Evolutionary conservation across 2,797 vertebrate genomes (phyloP).

Genomic region (Phalanger gymnotis): DNA sequence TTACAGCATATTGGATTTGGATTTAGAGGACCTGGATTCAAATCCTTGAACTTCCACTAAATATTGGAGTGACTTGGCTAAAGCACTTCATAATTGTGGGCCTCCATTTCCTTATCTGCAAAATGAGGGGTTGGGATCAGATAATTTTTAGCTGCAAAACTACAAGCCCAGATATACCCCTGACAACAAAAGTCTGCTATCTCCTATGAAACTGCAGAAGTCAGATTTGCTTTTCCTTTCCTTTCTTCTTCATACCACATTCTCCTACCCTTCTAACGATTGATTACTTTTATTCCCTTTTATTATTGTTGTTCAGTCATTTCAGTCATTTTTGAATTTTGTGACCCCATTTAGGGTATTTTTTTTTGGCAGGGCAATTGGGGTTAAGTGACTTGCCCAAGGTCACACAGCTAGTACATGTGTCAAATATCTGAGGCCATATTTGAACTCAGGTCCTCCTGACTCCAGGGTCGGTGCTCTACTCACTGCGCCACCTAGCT

Average conservation of each 20-base stretch:
- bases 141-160: background rate
- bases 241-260: background rate
- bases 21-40: background rate
- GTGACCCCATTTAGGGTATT: background rate
- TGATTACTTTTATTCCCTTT: background rate
- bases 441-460: too few relatives aligned
- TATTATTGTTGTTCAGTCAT: background rate
- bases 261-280: background rate
- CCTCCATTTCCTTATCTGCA: background rate
- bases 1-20: background rate
- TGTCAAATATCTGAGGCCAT: too few relatives aligned
- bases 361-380: too few relatives aligned
- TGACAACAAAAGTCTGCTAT: background rate
- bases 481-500: too few relatives aligned
- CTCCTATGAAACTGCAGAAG: background rate
- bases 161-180: background rate
- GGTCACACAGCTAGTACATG: too few relatives aligned
- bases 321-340: background rate
- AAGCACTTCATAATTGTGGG: background rate
- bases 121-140: background rate
- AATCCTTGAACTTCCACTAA: background rate
- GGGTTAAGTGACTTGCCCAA: too few relatives aligned
- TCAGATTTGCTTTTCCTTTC: background rate
- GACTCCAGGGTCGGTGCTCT: too few relatives aligned
- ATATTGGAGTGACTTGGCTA: background rate